Conservation (phyloP, 2,888 invertebrate genomes). For the Tyria jacobaeae region DNA sequence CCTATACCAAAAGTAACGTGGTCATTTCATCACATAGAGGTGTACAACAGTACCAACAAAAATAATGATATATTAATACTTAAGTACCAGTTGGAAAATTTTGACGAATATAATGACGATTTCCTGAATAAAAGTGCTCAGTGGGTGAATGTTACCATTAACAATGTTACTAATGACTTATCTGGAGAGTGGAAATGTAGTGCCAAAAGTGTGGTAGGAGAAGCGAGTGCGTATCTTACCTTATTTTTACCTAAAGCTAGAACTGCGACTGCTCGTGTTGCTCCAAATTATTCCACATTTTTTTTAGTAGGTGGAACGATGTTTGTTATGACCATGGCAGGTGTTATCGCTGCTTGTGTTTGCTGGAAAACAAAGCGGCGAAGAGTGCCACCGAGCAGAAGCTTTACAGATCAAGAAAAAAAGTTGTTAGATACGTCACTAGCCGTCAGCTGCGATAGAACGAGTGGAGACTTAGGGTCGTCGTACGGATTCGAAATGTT, state of each 20-base stretch:
- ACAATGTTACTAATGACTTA: conserved; percentile 92
- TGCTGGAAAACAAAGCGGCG: conserved; percentile 90
- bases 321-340: conserved; percentile 88
- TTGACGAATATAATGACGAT: conserved; percentile 75
- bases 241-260: conserved; percentile 84
- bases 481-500: conserved; percentile 85
- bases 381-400: conserved; percentile 88
- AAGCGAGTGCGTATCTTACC: conserved; percentile 87
- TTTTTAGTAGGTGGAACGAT: conserved; percentile 90
- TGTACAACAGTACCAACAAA: conserved; percentile 67
- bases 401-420: conserved; percentile 95
- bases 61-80: conserved; percentile 70
- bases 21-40: conserved; percentile 89
- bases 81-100: conserved; percentile 65
- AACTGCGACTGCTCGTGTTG: conserved; percentile 91
- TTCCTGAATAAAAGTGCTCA: conserved; percentile 81
- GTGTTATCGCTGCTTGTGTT: conserved; percentile 81
- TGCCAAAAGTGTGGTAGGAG: conserved; percentile 89
- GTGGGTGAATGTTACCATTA: conserved; percentile 94
- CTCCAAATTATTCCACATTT: conserved; percentile 91
- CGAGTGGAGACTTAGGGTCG: conserved; percentile 88
- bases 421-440: conserved; percentile 93
- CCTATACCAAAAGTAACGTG: conserved; percentile 93
- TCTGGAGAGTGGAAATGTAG: conserved; percentile 95
- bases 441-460: conserved; percentile 87